Evolutionary conservation across 2,113 vertebrate genomes (phyloP), one percentile per base, ranked within the genome.

Genomic region (Cromileptes altivelis): DNA sequence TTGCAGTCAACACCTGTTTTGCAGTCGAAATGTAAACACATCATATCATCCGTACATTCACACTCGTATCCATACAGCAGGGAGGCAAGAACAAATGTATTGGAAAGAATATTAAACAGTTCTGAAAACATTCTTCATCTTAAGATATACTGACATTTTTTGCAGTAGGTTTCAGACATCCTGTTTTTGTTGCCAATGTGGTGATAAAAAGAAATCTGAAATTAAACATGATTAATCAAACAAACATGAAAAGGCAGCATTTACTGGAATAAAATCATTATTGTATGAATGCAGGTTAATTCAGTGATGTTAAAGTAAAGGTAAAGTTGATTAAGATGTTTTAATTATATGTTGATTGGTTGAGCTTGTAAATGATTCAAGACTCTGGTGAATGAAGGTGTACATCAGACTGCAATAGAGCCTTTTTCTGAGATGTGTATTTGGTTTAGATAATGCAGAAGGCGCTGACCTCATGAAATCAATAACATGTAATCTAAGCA

Each of bases 61-160:
- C 33, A 6, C 75, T 82, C 23, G 37, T 10, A 53, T 55, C 37
- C 80, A 62, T 12, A 19, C 72, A 55, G 33, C 25, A 33, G 27
- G 18, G 58, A 17, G 23, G 47, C 30, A 62, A 18, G 4, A 19
- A 27, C 9, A 13, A 15, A 50, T 13, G 6, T 25, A 6, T 9
- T 19, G 49, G 12, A 40, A 6, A 49, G n/a, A 40, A 17, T 7
- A n/a, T 45, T 60, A 6, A 45, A 18, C 3, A 6, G 40, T 19
- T 27, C 49, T 70, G 27, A 18, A 30, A 13, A 65, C 37, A 45
- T 45, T 47, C 19, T 19, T 17, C 25, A 42, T 18, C 52, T 72
- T 33, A 12, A 70, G 40, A 25, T 17, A 4, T 23, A 40, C 19
- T 9, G 11, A 42, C 4, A 7, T 40, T n/a, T 65, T 25, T 57